Evolutionary conservation across 53 echinoderm and acorn worm species (phyloP), one percentile per base, ranked within the genome.

Genomic region (Echinometra lucunter): DNA sequence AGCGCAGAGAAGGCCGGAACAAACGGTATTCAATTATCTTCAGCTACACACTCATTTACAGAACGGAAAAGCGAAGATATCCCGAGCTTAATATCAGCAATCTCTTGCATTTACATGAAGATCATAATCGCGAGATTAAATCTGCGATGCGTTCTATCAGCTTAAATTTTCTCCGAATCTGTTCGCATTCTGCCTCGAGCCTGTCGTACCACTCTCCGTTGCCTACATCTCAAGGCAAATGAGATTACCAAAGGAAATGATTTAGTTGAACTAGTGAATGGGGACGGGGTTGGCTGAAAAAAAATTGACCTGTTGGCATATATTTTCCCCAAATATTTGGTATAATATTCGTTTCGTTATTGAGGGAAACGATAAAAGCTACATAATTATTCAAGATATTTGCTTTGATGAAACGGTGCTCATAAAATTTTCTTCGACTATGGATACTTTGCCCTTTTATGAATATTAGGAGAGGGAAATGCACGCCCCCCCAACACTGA

Each of bases 1-100:
- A 34, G 60, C 35, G 58, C 90, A 58, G 90, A 17, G 57, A 37
- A 25, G 90, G 40, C 90, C 90, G 90, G 90, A 90, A 90, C 90
- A 57, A 28, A 89, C 63, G 28, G 40, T 40, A 58, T 40, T 60
- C 58, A 90, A 90, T 90, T 60, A 90, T 40, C 90, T 58, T 30
- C 90, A 58, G 90, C 58, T 57, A 63, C 57, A 90, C 42, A 90
- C 63, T 49, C 88, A 88, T 88, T 88, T 49, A 56, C 56, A 9
- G 56, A 55, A 88, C 55, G 56, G 49, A 55, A 55, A 56, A 88
- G 28, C 17, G 30, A 56, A 9, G 49, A 32, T 49, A 55, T 55
- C 56, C 49, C 45, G 12, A 23, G 37, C 45, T 34, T 88, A 6
- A 44, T 82, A 8, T 82, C n/a, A 44, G 25, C 55, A 53, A 88